Base-by-base conservation (phyloP, 1,140 invertebrate species). In the Trissolcus basalis region DNA sequence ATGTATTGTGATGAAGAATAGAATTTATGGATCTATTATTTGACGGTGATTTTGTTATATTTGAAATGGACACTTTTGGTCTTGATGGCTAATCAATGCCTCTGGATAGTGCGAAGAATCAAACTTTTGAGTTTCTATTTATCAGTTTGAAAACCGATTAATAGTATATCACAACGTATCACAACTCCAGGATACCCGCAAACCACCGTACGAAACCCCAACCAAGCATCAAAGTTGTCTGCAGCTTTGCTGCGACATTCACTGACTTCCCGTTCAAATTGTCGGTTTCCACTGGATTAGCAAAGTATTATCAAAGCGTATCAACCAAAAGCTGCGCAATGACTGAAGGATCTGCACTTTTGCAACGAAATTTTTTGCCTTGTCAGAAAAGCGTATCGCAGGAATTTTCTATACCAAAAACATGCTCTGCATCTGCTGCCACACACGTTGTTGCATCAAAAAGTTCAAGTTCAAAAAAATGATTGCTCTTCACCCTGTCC, bases 261-360 rank as follows among this genome's bases (percentile, higher is more conserved):
- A 13, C 73, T 41, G 61, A 71, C 61, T 76, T 70, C 16, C 44
- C 60, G 65, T 44, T 41, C 49, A 70, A 70, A 70, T 70, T 41
- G 72, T 64, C 49, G 45, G 65, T 70, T 70, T 61, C 67, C 19
- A 41, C 13, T 27, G 74, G 74, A 77, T 77, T 77, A 77, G 39
- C 47, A 58, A 77, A 77, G 74, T 77, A 77, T 77, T 71, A 71
- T 77, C 56, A 77, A 77, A 71, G 60, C 67, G 45, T 55, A 75
- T 61, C 48, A 75, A 68, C 43, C 33, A 61, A 55, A 60, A 63
- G 56, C 61, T 56, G 50, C 50, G 55, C 51, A 44, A 61, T 55
- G 56, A 61, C 55, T 49, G 39, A 12, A 33, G 35, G 11, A 65
- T 56, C 45, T 47, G 43, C 48, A 59, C 48, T 51, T 58, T 63